Conservation (phyloP, 2,888 invertebrate species). For the Tridacna crocea region DNA sequence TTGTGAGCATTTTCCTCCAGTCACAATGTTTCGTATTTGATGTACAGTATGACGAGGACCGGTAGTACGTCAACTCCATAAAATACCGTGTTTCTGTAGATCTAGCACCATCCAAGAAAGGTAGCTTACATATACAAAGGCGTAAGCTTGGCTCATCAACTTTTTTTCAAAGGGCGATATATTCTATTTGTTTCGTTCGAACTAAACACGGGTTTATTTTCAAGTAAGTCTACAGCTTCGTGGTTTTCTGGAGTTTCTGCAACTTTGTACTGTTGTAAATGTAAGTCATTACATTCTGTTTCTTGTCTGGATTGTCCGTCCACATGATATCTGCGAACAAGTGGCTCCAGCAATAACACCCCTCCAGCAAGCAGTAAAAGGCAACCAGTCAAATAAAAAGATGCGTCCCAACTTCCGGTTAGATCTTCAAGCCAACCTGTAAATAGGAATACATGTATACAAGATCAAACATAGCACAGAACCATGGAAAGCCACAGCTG, state of each 20-base stretch:
- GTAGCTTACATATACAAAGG: no score
- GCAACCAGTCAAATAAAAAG: conserved; percentile 47
- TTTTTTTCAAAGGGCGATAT: no score
- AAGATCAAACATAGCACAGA: not conserved
- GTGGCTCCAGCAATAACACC: conserved; percentile 31
- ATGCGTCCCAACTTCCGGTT: conserved; percentile 55
- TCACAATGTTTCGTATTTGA: no score
- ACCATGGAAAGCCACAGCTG: no score
- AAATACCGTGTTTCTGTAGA: no score
- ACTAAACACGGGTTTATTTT: not conserved
- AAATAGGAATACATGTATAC: not conserved
- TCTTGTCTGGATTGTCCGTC: not conserved
- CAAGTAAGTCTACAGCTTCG: not conserved
- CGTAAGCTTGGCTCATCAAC: no score
- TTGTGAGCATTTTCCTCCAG: no score
- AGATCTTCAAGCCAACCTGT: conserved; percentile 49
- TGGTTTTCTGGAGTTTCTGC: not conserved
- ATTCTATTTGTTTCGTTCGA: no score
- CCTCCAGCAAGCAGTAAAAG: conserved; percentile 31
- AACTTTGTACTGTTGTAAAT: not conserved
- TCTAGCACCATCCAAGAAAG: no score
- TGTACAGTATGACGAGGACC: no score
- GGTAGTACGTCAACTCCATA: no score
- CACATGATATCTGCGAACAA: not conserved
- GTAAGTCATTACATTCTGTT: not conserved